These are phyloP conservation scores for Scytalopus superciliaris DNA, from an alignment of 2,113 vertebrate species.

Conservation along the genomic window DNA sequence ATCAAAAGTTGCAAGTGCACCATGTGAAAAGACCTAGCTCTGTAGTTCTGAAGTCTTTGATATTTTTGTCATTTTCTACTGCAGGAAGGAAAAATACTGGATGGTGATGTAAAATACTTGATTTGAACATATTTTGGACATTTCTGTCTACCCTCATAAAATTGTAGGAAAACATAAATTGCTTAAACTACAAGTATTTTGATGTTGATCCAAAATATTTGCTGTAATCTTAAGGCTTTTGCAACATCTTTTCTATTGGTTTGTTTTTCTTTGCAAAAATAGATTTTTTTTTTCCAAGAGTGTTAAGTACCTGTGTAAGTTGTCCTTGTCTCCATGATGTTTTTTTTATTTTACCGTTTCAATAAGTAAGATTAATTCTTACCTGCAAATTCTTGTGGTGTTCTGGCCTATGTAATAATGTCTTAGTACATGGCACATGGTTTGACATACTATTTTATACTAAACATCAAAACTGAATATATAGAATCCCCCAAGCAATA, in stretches of 20 bases:
- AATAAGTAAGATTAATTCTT: not conserved
- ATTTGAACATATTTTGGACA: not conserved
- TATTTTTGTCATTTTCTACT: not conserved
- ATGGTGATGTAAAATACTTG: not conserved
- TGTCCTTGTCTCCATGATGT: not conserved
- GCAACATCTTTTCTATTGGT: not conserved
- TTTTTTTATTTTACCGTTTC: not conserved
- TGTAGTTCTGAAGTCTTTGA: not conserved
- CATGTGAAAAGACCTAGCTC: not conserved
- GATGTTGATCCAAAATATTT: not conserved
- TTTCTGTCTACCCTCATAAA: not conserved
- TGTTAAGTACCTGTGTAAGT: not conserved
- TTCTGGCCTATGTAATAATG: not conserved
- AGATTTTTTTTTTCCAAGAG: not conserved
- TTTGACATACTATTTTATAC: not conserved
- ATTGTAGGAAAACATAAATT: not conserved
- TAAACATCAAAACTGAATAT: not conserved
- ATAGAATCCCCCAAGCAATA: fast-evolving
- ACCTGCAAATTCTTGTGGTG: not conserved
- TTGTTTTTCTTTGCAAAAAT: not conserved
- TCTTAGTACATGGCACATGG: not conserved
- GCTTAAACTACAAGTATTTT: not conserved
- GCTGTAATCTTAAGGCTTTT: not conserved
- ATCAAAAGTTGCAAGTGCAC: not conserved
- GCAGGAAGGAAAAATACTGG: not conserved